These are phyloP conservation scores for Ispidina lecontei DNA, from an alignment of 2,797 vertebrate genomes.

Conservation along the genomic window DNA sequence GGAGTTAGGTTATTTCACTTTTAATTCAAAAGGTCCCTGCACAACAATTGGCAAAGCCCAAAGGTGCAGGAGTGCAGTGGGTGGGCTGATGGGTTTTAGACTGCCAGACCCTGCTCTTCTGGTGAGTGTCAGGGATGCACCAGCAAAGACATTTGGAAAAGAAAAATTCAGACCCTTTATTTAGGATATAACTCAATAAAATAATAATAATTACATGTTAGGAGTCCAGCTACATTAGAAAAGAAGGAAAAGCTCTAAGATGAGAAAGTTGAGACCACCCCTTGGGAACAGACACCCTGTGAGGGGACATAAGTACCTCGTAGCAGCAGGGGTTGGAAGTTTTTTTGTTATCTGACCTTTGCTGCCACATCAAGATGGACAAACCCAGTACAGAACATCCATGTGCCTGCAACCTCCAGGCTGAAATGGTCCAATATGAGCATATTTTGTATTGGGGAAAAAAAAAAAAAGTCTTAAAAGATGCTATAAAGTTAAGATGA, in stretches of 20 bases:
- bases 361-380: neutral
- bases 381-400: neutral
- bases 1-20: neutral
- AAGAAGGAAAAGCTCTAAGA: neutral
- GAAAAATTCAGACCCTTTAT: neutral
- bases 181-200: neutral
- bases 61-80: neutral
- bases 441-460: neutral
- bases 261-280: fast-evolving
- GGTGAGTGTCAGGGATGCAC: fast-evolving
- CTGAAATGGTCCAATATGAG: neutral
- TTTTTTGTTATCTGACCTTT: neutral
- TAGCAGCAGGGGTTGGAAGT: neutral
- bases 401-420: neutral
- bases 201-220: neutral
- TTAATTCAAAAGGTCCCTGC: neutral
- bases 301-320: fast-evolving
- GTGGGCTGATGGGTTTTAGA: neutral
- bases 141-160: neutral
- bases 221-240: neutral
- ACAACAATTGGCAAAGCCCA: neutral
- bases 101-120: neutral
- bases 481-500: neutral
- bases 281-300: fast-evolving
- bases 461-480: neutral